Evolutionary conservation across 2,113 vertebrate genomes (phyloP).

Genomic region (Amblyornis subalaris): DNA sequence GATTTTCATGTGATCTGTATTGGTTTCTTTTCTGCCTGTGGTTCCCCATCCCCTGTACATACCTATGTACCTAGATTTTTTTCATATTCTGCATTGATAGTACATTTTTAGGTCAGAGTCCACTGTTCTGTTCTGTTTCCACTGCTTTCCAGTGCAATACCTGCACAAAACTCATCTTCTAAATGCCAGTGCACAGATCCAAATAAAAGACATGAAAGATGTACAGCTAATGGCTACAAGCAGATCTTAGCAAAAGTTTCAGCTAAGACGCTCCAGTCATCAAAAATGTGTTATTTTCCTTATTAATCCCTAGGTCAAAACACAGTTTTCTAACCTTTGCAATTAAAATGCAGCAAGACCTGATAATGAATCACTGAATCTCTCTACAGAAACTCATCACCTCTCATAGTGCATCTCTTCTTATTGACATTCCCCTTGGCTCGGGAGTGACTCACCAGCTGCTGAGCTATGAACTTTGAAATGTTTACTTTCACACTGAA

Average conservation of each 20-base stretch:
- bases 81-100: neutral
- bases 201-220: neutral
- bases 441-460: conserved; percentile 38
- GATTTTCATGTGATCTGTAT: neutral
- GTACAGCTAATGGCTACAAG: neutral
- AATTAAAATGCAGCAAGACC: conserved; percentile 27
- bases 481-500: conserved; percentile 20
- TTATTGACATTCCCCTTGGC: conserved; percentile 34
- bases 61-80: neutral
- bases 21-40: neutral
- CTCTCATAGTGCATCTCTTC: neutral
- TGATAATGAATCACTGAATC: conserved; percentile 34
- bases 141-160: neutral
- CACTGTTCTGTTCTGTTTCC: neutral
- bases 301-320: conserved; percentile 15
- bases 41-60: neutral
- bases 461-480: conserved; percentile 45
- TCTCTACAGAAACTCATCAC: conserved; percentile 23
- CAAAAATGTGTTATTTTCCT: neutral
- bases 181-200: neutral
- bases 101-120: neutral
- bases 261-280: neutral
- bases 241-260: neutral
- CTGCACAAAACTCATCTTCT: neutral
- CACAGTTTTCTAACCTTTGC: neutral